Conservation (phyloP, 2,797 vertebrate species). For the Synanceia verrucosa region DNA sequence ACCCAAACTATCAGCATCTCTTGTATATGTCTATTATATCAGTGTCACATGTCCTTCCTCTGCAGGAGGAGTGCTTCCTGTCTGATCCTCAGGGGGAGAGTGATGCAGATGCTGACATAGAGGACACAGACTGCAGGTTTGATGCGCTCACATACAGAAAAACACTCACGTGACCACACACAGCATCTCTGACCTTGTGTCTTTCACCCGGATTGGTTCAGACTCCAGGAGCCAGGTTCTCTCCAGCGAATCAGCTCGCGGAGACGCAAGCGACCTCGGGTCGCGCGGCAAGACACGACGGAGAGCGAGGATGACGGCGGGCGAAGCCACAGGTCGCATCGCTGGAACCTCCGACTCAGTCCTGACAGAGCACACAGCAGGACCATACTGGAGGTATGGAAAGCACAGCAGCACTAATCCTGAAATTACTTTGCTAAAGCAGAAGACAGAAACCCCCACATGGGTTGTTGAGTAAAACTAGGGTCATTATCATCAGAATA, state of each 20-base stretch:
- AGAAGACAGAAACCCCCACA: too few relatives aligned
- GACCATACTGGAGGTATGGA: conserved; percentile 81
- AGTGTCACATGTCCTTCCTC: neutral
- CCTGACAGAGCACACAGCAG: conserved; percentile 79
- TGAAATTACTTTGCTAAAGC: too few relatives aligned
- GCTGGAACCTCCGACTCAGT: conserved; percentile 83
- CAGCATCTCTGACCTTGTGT: conserved; percentile 9
- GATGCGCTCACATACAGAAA: neutral
- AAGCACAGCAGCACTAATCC: too few relatives aligned
- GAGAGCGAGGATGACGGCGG: conserved; percentile 86
- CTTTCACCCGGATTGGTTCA: conserved; percentile 43
- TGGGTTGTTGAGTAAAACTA: too few relatives aligned
- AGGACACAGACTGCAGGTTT: conserved; percentile 85
- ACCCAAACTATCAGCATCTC: neutral
- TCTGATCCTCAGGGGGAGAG: conserved; percentile 85
- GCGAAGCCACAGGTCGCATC: conserved; percentile 75
- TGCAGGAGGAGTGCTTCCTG: conserved; percentile 80
- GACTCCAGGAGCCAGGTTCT: conserved; percentile 77
- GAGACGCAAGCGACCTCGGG: conserved; percentile 78
- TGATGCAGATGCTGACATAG: conserved; percentile 85
- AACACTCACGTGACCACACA: neutral
- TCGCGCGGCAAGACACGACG: conserved; percentile 83
- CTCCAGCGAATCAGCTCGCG: conserved; percentile 86
- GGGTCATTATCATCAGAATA: too few relatives aligned
- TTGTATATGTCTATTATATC: neutral